Conservation (phyloP, 2,113 vertebrate genomes). For the Anhinga rufa region DNA sequence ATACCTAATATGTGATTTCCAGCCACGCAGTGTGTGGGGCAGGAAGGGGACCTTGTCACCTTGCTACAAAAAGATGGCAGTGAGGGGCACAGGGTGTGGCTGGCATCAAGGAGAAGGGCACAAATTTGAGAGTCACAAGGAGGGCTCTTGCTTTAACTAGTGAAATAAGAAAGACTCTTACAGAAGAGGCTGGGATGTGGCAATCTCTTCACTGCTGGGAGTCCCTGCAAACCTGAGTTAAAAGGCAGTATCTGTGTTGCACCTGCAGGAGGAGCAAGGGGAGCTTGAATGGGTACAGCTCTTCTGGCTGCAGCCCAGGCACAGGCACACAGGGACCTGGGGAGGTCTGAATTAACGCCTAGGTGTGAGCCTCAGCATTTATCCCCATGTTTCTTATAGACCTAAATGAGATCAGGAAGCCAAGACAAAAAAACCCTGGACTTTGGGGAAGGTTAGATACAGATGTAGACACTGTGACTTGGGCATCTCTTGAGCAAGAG, state of each 20-base stretch:
- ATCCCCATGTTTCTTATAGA: neutral
- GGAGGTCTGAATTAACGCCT: neutral
- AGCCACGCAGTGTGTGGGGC: neutral
- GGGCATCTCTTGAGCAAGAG: neutral
- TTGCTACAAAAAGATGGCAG: fast-evolving
- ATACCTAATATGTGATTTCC: neutral
- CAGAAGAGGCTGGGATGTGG: neutral
- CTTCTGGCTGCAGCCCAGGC: neutral
- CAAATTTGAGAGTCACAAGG: neutral
- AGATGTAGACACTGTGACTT: neutral
- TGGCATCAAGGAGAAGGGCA: neutral
- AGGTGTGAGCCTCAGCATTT: neutral
- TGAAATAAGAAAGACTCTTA: neutral
- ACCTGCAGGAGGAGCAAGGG: neutral
- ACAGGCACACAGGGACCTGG: neutral
- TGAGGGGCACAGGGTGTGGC: neutral
- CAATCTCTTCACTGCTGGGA: neutral
- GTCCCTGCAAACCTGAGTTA: neutral
- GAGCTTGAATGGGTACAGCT: neutral
- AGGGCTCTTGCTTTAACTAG: neutral
- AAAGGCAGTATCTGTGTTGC: neutral
- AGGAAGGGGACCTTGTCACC: neutral
- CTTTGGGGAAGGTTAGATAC: neutral
- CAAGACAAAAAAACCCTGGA: neutral
- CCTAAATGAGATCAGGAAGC: neutral